Evolutionary conservation across 2,113 vertebrate species (phyloP).

Genomic region (Phalacrocorax brasilianus): DNA sequence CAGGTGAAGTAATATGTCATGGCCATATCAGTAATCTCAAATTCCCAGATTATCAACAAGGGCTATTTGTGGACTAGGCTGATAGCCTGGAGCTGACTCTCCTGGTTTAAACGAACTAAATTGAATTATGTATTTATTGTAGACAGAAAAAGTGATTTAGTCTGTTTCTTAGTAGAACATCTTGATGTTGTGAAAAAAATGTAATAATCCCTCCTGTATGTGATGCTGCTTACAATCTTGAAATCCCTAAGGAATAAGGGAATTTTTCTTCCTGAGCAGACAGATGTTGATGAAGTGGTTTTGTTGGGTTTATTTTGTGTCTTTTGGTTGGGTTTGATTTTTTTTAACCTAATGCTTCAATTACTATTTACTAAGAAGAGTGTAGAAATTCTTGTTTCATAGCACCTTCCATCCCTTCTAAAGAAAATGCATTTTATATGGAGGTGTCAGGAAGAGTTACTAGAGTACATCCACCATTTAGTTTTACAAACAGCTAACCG

Average conservation of each 20-base stretch:
- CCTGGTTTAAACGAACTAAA: neutral
- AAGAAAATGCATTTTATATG: neutral
- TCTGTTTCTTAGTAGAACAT: neutral
- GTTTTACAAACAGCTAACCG: neutral
- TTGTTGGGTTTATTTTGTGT: neutral
- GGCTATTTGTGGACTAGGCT: neutral
- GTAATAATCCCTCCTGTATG: neutral
- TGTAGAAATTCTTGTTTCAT: neutral
- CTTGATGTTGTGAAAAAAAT: neutral
- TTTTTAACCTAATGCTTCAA: neutral
- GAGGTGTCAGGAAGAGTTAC: neutral
- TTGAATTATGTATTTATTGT: neutral
- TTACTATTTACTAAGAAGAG: neutral
- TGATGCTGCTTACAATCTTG: neutral
- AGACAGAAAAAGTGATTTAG: neutral
- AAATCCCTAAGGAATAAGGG: neutral
- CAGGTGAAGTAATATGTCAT: neutral
- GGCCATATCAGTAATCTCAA: neutral
- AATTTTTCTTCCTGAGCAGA: neutral
- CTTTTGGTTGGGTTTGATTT: neutral
- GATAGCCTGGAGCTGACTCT: neutral
- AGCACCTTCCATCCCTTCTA: neutral
- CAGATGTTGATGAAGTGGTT: neutral
- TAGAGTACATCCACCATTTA: neutral
- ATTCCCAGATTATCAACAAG: neutral